Evolutionary conservation across 2,888 invertebrate species (phyloP).

Genomic region (Polydrusus tereticollis): DNA sequence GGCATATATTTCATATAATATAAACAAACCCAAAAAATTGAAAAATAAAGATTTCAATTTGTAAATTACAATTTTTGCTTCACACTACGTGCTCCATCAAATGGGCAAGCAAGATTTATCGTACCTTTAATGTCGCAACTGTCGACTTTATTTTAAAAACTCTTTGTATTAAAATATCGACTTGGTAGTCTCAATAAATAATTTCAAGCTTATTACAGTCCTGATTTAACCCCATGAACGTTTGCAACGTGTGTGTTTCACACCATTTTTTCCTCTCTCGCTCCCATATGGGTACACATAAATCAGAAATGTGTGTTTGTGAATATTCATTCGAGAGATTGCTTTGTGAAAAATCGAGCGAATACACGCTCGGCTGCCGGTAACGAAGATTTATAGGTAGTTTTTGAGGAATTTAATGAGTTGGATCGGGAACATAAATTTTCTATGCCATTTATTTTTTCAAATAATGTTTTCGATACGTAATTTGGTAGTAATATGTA

Average conservation of each 20-base stretch:
- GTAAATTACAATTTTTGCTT: no score
- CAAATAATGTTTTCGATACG: slow-evolving; percentile 41
- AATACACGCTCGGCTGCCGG: slow-evolving; percentile 41
- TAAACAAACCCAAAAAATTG: no score
- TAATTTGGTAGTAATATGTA: slow-evolving; percentile 29
- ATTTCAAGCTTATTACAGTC: slow-evolving; percentile 2
- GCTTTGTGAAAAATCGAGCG: slow-evolving; percentile 50
- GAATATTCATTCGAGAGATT: slow-evolving; percentile 50
- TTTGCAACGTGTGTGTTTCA: slow-evolving; percentile 32
- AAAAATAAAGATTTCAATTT: no score
- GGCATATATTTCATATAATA: no score
- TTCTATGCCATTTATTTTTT: slow-evolving; percentile 47
- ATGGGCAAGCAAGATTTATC: no score
- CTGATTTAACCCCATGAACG: slow-evolving; percentile 32
- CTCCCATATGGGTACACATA: slow-evolving; percentile 43
- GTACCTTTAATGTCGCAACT: no score
- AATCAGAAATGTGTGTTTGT: slow-evolving; percentile 49
- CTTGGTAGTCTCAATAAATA: no score
- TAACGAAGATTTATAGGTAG: slow-evolving; percentile 48
- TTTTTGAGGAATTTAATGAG: slow-evolving; percentile 49
- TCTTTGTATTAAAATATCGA: no score
- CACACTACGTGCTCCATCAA: no score
- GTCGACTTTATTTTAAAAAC: no score
- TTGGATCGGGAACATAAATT: slow-evolving; percentile 46
- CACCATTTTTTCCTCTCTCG: slow-evolving; percentile 32